Evolutionary conservation across 2,888 invertebrate genomes (phyloP), one percentile per base, ranked within the genome.

Genomic region (Polymixis lichenea): DNA sequence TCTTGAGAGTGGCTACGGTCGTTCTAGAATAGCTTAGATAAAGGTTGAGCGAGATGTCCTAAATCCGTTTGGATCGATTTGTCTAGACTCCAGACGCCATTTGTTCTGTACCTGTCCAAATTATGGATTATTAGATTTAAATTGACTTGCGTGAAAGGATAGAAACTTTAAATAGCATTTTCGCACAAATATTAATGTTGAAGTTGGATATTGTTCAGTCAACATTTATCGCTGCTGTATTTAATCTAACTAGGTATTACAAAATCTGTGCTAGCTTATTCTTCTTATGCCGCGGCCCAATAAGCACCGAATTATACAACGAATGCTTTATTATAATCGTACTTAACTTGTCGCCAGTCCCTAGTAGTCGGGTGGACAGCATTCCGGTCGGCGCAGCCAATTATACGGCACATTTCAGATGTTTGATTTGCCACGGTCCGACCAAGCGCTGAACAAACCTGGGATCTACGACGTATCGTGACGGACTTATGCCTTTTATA

Each of bases 371-470:
- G 75, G 75, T 78, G 68, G 83, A 81, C 83, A 74, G 77, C 85
- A 85, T 87, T 88, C 88, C 75, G 66, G 72, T 38, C 75, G 65
- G 67, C 77, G 71, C 68, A 72, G 71, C 78, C 87, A 88, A 88
- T 87, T 88, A 88, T 80, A 87, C 87, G 87, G 67, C 80, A 88
- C 88, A 84, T 82, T 85, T 88, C 83, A 82, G 75, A 84, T 87
- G 82, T 87, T 87, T 82, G 88, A 88, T 88, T 88, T 87, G 81
- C 84, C 80, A 88, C 87, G 88, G 81, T 88, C 72, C 65, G 51
- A 62, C 75, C 82, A 78, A 77, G 86, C 79, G 83, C 77, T 62
- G 75, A 82, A 75, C 86, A 61, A 75, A 72, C 75, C 74, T 53
- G 61, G 66, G 58, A 77, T 70, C 69, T 55, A 69, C 78, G 25